phyloP scores from a whole-genome alignment of 1,140 invertebrate species.

The Trichonephila clavata region DNA sequence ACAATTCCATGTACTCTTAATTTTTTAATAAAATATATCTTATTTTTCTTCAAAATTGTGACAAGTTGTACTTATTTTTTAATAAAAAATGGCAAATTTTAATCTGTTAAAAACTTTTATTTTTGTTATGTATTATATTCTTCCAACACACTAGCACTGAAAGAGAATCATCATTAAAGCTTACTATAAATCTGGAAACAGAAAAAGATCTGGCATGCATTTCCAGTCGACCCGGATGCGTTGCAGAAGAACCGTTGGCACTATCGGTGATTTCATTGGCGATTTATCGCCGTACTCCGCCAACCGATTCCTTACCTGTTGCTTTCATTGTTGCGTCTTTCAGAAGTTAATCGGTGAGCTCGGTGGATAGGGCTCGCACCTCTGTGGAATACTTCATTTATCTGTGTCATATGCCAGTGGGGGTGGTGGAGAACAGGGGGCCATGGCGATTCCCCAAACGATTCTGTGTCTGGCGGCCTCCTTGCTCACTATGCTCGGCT shows the following conservation, averaged over 20 bases:
- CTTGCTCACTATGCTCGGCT: not conserved
- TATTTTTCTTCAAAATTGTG: no score
- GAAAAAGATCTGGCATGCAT: no score
- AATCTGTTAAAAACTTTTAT: no score
- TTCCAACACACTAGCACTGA: no score
- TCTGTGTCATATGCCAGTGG: not conserved
- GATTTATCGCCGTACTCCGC: not conserved
- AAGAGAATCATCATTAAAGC: no score
- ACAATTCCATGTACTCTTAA: no score
- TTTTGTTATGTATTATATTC: no score
- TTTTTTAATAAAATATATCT: no score
- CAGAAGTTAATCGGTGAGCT: not conserved
- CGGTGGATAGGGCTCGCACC: not conserved
- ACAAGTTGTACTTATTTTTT: no score
- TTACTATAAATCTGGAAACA: no score
- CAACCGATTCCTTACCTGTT: not conserved
- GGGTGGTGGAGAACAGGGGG: not conserved
- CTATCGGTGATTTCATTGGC: not conserved
- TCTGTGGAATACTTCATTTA: not conserved
- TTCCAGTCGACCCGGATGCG: not conserved
- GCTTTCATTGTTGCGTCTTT: not conserved
- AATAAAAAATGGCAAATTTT: no score
- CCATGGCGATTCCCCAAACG: not conserved
- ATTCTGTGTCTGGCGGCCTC: slow-evolving; percentile 4
- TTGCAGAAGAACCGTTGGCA: not conserved